These are phyloP conservation scores for Sebastes itinus DNA, from an alignment of 2,797 vertebrate genomes.

Conservation along the genomic window DNA sequence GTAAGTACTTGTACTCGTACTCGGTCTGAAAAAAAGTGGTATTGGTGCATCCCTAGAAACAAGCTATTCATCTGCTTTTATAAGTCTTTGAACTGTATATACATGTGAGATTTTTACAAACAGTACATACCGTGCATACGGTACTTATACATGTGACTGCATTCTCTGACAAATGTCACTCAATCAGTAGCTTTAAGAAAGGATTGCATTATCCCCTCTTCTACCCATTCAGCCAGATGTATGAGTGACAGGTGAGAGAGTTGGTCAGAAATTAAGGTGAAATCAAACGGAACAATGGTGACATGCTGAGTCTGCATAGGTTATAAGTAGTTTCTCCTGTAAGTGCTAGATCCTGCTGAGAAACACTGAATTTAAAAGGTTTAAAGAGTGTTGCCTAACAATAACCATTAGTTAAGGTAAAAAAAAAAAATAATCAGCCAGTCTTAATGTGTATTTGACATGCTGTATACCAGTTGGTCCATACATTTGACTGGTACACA, in stretches of 20 bases:
- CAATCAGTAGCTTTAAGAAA: background rate
- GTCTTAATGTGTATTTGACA: background rate
- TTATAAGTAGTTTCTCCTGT: background rate
- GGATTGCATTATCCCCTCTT: background rate
- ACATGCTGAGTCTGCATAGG: background rate
- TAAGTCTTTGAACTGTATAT: background rate
- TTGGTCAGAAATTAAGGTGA: constrained; percentile 1
- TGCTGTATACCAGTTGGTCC: background rate
- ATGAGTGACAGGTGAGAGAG: background rate
- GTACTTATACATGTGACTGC: background rate
- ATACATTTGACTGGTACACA: constrained; percentile 5
- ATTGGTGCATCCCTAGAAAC: too few relatives aligned
- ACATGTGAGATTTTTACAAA: background rate
- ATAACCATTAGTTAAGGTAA: background rate
- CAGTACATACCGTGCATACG: background rate
- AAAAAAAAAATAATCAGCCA: background rate
- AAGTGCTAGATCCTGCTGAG: background rate
- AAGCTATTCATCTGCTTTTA: background rate
- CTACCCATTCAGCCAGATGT: background rate
- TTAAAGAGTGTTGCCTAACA: background rate
- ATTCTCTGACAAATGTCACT: background rate
- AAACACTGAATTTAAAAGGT: background rate
- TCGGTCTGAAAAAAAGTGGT: too few relatives aligned
- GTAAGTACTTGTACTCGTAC: too few relatives aligned
- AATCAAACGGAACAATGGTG: background rate